Conservation (phyloP, 92 coral and sea anemone species). For the Muricea muricata region DNA sequence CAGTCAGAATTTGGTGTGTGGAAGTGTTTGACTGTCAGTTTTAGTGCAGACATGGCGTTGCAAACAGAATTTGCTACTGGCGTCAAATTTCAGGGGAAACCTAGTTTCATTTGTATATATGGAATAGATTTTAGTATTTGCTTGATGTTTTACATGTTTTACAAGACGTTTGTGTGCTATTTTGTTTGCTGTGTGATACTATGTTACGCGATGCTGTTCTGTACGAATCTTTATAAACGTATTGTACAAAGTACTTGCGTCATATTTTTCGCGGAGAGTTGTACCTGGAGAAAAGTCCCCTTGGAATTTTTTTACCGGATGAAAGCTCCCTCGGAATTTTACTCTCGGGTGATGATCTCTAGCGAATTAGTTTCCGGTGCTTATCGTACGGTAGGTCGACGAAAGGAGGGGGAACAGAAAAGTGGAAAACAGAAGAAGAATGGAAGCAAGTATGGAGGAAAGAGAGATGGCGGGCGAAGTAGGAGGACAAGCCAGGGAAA, state of each 20-base stretch:
- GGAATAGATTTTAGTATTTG: not conserved
- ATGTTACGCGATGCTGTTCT: not conserved
- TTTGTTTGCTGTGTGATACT: not conserved
- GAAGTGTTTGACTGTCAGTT: not conserved
- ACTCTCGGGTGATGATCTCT: not conserved
- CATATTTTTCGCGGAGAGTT: not conserved
- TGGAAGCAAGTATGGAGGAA: conserved; percentile 51
- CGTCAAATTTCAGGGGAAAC: not conserved
- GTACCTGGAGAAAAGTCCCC: not conserved
- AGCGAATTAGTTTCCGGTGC: not conserved
- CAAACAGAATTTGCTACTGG: not conserved
- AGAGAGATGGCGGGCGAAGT: conserved; percentile 67
- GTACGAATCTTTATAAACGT: no score
- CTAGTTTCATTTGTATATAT: not conserved
- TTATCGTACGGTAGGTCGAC: conserved; percentile 73
- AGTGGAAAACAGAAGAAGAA: conserved; percentile 48
- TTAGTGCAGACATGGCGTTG: not conserved
- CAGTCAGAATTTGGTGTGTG: not conserved
- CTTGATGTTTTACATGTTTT: not conserved
- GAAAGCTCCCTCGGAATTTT: not conserved
- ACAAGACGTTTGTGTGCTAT: not conserved
- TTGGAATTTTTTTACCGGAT: not conserved
- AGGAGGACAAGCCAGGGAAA: conserved; percentile 76
- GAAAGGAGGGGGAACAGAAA: conserved; percentile 69
- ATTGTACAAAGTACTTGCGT: not conserved